Base-by-base conservation (phyloP, 1,140 invertebrate genomes). In the Chrysoperla carnea region DNA sequence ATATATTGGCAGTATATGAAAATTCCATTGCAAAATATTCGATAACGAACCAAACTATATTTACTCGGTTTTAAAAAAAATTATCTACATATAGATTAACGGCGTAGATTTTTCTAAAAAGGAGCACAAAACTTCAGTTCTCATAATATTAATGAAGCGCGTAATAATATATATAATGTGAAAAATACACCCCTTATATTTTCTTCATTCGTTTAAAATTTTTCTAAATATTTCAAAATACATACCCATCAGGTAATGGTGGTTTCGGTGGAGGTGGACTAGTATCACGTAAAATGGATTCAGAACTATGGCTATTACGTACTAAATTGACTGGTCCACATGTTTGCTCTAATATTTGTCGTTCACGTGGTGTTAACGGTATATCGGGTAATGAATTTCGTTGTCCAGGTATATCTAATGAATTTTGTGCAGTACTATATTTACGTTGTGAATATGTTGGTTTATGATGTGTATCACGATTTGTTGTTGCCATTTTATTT, bases 191-290 rank as follows among this genome's bases (percentile, higher is more conserved):
- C n/a, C n/a, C n/a, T n/a, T n/a, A n/a, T n/a, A n/a, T n/a, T n/a
- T n/a, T n/a, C n/a, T n/a, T n/a, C n/a, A n/a, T n/a, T n/a, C n/a
- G n/a, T n/a, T n/a, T n/a, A n/a, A n/a, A n/a, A n/a, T n/a, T n/a
- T n/a, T n/a, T n/a, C n/a, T n/a, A n/a, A n/a, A n/a, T 4, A 11
- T 33, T 33, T 33, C n/a, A 33, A 33, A 11, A 33, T 11, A 57
- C 48, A 61, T 60, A 79, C 78, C 77, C 65, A 50, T 74, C 73
- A 35, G 84, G 83, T 51, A 86, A 65, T 36, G 87, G 86, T 36
- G 88, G 88, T 64, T 92, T 92, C 4, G 87, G 87, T 40, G 87
- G 87, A 42, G 84, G 75, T 40, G 59, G 64, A 61, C 69, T 71
- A 49, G 44, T 8, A 60, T 76, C 72, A 45, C 69, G 50, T 45